Conservation (phyloP, 2,113 vertebrate genomes). For the Labrus mixtus region DNA sequence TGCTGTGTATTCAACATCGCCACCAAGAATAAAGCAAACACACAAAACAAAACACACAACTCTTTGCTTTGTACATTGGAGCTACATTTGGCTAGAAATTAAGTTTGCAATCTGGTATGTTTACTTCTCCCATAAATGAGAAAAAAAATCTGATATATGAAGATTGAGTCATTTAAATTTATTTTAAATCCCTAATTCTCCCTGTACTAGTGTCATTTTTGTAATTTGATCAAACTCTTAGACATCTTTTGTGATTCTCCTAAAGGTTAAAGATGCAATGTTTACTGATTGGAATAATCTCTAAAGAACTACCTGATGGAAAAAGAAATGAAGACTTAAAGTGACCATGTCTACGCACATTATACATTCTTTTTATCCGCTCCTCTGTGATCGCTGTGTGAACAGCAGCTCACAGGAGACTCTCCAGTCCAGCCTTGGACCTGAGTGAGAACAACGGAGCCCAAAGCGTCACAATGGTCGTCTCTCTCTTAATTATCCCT, state of each 20-base stretch:
- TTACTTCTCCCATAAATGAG: too few species aligned
- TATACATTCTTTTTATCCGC: background rate
- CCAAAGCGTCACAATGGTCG: constrained; percentile 33
- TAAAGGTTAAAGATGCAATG: background rate
- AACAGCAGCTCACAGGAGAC: constrained; percentile 68
- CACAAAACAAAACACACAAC: background rate
- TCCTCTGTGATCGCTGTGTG: constrained; percentile 43
- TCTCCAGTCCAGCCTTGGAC: constrained; percentile 24
- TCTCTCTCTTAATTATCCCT: constrained; percentile 58
- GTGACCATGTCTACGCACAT: background rate
- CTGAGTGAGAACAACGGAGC: constrained; percentile 40
- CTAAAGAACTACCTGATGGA: background rate
- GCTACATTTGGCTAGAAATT: too few species aligned
- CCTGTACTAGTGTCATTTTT: too few species aligned
- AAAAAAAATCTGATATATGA: too few species aligned
- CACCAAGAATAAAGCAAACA: background rate
- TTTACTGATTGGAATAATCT: background rate
- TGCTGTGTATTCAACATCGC: constrained; percentile 60
- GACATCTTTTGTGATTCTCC: background rate
- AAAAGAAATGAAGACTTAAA: background rate
- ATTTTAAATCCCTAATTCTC: too few species aligned
- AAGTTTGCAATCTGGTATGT: too few species aligned
- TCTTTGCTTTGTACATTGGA: too few species aligned
- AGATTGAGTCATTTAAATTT: too few species aligned
- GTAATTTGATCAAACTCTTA: background rate